These are phyloP conservation scores for Pterobdella sp. DNA, from an alignment of 2,888 invertebrate species.

Conservation along the genomic window DNA sequence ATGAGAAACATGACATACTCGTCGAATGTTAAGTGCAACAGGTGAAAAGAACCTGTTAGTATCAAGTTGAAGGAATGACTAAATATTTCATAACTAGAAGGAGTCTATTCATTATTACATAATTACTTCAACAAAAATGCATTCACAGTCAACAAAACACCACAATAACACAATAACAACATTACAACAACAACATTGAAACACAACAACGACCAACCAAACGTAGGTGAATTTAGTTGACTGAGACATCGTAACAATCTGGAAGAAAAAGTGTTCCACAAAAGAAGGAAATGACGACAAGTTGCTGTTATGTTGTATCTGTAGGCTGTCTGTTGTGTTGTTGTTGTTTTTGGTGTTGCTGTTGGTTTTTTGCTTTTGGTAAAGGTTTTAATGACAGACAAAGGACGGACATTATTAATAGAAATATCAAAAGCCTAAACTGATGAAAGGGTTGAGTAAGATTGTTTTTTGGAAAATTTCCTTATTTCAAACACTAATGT, in stretches of 20 bases:
- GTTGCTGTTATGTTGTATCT: constrained; percentile 43
- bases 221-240: constrained; percentile 53
- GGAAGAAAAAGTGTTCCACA: constrained; percentile 54
- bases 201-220: constrained; percentile 45
- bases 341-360: not conserved
- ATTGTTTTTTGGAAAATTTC: too few relatives aligned
- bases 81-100: not conserved
- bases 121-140: not conserved
- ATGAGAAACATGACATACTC: constrained; percentile 53
- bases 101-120: not conserved
- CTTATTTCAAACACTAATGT: too few relatives aligned
- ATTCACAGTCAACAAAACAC: not conserved
- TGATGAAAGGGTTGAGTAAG: too few relatives aligned
- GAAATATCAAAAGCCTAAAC: too few relatives aligned
- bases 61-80: not conserved
- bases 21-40: constrained; percentile 53
- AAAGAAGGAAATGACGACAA: constrained; percentile 51
- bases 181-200: not conserved
- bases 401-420: too few relatives aligned
- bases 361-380: not conserved
- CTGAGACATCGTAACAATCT: constrained; percentile 54
- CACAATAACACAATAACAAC: not conserved
- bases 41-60: constrained; percentile 52
- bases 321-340: constrained; percentile 40
- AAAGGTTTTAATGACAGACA: not conserved